phyloP scores from a whole-genome alignment of 2,888 invertebrate genomes.

The Rotaria sp. region DNA sequence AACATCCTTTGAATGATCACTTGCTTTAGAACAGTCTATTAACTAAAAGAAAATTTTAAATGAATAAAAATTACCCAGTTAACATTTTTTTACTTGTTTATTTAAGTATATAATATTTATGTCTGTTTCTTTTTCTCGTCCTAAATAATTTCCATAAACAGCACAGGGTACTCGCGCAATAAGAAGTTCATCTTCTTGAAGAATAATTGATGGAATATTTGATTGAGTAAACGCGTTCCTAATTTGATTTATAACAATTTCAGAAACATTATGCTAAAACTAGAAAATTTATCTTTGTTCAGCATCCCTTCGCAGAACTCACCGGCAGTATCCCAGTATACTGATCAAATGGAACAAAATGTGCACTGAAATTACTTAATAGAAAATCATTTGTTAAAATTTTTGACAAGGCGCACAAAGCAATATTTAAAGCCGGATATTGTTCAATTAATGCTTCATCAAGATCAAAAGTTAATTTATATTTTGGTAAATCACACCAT shows the following conservation, averaged over 20 bases:
- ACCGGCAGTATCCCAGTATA: neutral
- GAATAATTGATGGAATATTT: neutral
- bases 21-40: neutral
- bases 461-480: neutral
- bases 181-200: neutral
- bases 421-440: neutral
- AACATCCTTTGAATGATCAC: neutral
- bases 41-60: neutral
- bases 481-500: constrained; percentile 17
- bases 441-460: neutral
- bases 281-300: neutral
- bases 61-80: neutral
- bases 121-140: neutral
- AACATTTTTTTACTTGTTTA: neutral
- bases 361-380: neutral
- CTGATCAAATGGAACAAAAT: neutral
- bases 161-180: neutral
- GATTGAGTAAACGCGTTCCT: neutral
- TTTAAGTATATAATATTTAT: neutral
- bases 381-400: constrained; percentile 2
- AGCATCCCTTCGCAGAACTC: neutral
- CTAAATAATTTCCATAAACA: neutral
- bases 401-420: neutral
- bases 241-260: neutral
- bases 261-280: neutral